Base-by-base conservation (phyloP, 1,140 invertebrate genomes). In the Acyrthosiphon pisum region DNA sequence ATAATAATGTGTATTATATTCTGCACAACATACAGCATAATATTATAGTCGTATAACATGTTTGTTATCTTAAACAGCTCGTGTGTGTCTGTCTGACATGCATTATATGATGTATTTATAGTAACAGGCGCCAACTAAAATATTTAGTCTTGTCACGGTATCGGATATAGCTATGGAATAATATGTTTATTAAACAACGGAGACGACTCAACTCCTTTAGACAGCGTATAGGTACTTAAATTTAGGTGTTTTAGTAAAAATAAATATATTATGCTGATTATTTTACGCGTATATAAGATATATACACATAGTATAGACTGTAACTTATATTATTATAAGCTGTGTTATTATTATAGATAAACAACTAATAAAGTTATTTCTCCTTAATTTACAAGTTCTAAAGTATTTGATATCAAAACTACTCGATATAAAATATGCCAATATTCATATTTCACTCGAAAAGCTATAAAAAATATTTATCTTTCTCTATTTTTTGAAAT, bases 61-160 rank as follows among this genome's bases (percentile, higher is more conserved):
- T 88, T 88, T 88, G 30, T 50, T n/a, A 88, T 88, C 86, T 88
- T 35, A 50, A 88, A 88, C 30, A n/a, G 30, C 14, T 6, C 46
- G 14, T n/a, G 46, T 88, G n/a, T 89, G n/a, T 23, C n/a, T 89
- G n/a, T 23, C n/a, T 53, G 46, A 48, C 44, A 6, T 30, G 30
- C n/a, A 35, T 30, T 48, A 88, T 41, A 26, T 56, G n/a, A 56
- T 22, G 22, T 14, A 4, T 6, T 76, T 76, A 76, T 93, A 44
- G 37, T 46, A 91, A 93, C 35, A 50, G 87, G n/a, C 46, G 48
- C 48, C 48, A 89, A 53, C 87, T 37, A 53, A 53, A 89, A 53
- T 89, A 89, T 89, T 89, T 37, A 89, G n/a, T 89, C 48, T 89
- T 53, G 87, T 89, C 87, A 89, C n/a, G 87, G 35, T 50, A 89